Evolutionary conservation across 2,888 invertebrate species (phyloP), one percentile per base, ranked within the genome.

Genomic region (Chouioia cunea): DNA sequence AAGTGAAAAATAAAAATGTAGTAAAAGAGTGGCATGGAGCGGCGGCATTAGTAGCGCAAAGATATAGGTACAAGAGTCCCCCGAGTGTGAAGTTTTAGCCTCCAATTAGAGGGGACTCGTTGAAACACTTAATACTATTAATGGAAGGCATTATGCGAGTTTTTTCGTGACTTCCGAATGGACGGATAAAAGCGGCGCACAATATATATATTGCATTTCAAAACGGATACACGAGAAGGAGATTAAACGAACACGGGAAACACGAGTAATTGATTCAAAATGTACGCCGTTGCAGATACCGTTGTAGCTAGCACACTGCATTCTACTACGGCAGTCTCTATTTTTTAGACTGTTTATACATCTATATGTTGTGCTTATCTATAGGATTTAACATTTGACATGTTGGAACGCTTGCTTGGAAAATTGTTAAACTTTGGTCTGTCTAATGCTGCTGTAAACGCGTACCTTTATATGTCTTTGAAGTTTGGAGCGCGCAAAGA

Each of bases 31-130:
- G 47, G 58, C 15, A 36, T 6, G 8, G 57, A 44, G 12, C 10
- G 22, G 15, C 12, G 44, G 47, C 20, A 15, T n/a, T 8, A 14
- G 15, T 16, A 15, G 23, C 12, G 47, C 53, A 15, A 44, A 47
- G 12, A 53, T 46, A 27, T 18, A 27, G 43, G 4, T 15, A 15
- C 48, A 14, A 48, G 16, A 8, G 15, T 16, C 14, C n/a, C 48
- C 22, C 62, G 46, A 52, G 63, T 23, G 63, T 44, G 20, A 53
- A 67, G 54, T 60, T 67, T 65, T 57, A 69, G 62, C 62, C 23
- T 65, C 65, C 69, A 74, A 69, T 74, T 74, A 63, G 58, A 65
- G 22, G 48, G 20, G 59, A 58, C 62, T 60, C 73, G 65, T 59
- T 64, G 65, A 47, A 43, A 44, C 15, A 23, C 52, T 68, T 72